These are phyloP conservation scores for Dendrolimus pini DNA, from an alignment of 2,888 invertebrate species.

Conservation along the genomic window DNA sequence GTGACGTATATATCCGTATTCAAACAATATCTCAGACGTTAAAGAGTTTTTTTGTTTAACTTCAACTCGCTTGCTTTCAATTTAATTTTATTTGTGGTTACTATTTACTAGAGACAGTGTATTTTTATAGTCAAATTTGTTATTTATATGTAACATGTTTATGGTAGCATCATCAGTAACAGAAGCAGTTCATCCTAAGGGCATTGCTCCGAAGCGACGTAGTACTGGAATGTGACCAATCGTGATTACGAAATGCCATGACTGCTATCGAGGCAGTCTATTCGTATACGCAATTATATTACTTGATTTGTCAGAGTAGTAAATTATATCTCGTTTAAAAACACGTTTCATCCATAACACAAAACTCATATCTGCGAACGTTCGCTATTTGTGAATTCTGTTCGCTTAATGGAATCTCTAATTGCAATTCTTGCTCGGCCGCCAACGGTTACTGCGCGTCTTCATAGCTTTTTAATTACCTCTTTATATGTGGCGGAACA, in stretches of 20 bases:
- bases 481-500: slow-evolving; percentile 52
- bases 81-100: too few relatives aligned
- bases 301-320: slow-evolving; percentile 11
- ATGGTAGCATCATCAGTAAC: slow-evolving; percentile 37
- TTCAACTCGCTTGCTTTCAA: too few relatives aligned
- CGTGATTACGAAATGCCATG: slow-evolving; percentile 69
- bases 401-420: slow-evolving; percentile 30
- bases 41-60: too few relatives aligned
- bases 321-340: not conserved
- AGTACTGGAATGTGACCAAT: slow-evolving; percentile 65
- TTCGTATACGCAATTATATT: slow-evolving; percentile 45
- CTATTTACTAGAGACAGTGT: too few relatives aligned
- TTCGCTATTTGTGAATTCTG: slow-evolving; percentile 18
- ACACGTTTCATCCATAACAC: not conserved
- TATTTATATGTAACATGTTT: too few relatives aligned
- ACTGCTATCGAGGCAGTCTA: slow-evolving; percentile 46
- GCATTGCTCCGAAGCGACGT: slow-evolving; percentile 54
- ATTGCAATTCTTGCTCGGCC: slow-evolving; percentile 37
- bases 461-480: slow-evolving; percentile 69
- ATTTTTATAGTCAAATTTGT: too few relatives aligned
- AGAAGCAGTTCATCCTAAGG: slow-evolving; percentile 53
- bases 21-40: too few relatives aligned
- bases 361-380: not conserved
- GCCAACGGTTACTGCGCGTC: slow-evolving; percentile 21
- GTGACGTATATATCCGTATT: too few relatives aligned